Evolutionary conservation across 2,888 invertebrate species (phyloP), one percentile per base, ranked within the genome.

Genomic region (Catonia carolina): DNA sequence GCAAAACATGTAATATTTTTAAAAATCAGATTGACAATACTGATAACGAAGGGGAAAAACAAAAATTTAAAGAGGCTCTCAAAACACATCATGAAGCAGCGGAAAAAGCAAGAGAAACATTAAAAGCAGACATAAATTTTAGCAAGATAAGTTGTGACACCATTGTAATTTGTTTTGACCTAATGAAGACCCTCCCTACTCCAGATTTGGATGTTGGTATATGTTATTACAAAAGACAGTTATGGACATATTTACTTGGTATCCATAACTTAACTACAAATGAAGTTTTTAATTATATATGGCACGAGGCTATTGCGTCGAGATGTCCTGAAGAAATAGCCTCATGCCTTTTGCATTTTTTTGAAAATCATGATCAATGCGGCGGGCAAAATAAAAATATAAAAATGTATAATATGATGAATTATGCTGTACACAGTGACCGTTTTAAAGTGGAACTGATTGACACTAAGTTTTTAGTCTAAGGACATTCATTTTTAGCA

Each of bases 161-260:
- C n/a, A 20, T 36, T 51, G 37, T 18, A 37, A 51, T 51, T 36
- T 35, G 36, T 36, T 51, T 51, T 36, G 51, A 51, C 35, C 37
- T 51, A n/a, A 51, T 51, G 51, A 51, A 51, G 37, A 51, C 51
- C 18, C 37, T 51, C 23, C 51, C 51, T 3, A 36, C 37, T 18
- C 51, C 51, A 36, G 51, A 36, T 15, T 36, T 51, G 15, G 8
- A 31, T 17, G 15, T 10, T 2, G 33, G 50, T 4, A 15, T 41
- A 10, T 41, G 41, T 6, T n/a, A n/a, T n/a, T n/a, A n/a, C n/a
- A n/a, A n/a, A n/a, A n/a, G n/a, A n/a, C n/a, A n/a, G n/a, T n/a
- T 49, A 31, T 33, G 36, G 35, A 51, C 36, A 2, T 51, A 35
- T 31, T 2, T 35, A 12, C 51, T 51, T 33, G 33, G 51, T 3